phyloP scores from a whole-genome alignment of 2,888 invertebrate species.

The Dicyrtoma fusca region DNA sequence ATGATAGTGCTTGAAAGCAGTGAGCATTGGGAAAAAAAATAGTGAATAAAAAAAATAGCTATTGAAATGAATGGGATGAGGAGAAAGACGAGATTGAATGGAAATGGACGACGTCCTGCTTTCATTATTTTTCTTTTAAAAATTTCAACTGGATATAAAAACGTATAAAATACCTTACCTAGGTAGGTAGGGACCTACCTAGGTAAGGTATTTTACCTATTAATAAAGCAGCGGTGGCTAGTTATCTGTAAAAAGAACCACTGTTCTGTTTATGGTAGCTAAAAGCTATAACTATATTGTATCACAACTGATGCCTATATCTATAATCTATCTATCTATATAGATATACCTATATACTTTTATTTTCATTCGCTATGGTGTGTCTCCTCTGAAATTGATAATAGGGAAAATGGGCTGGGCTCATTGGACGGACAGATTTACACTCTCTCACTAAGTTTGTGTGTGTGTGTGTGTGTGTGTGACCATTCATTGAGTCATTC shows the following conservation, averaged over 20 bases:
- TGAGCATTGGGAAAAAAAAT: not conserved
- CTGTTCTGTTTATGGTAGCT: too few relatives aligned
- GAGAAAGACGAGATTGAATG: slow-evolving; percentile 14
- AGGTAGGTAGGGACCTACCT: too few relatives aligned
- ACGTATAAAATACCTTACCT: too few relatives aligned
- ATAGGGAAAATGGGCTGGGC: slow-evolving; percentile 37
- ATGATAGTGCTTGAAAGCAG: not conserved
- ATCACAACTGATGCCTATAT: too few relatives aligned
- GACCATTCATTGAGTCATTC: not conserved
- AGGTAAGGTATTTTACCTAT: too few relatives aligned
- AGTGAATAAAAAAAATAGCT: slow-evolving; percentile 20
- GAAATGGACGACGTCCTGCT: slow-evolving; percentile 39
- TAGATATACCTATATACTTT: too few relatives aligned
- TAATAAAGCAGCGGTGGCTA: too few relatives aligned
- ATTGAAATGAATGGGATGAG: slow-evolving; percentile 28
- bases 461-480: slow-evolving; percentile 13
- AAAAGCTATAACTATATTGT: too few relatives aligned
- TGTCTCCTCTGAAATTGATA: slow-evolving; percentile 40
- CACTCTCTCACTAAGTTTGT: not conserved
- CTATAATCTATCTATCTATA: too few relatives aligned
- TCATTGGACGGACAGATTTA: slow-evolving; percentile 37
- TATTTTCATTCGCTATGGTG: slow-evolving; percentile 34
- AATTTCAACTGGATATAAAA: too few relatives aligned
- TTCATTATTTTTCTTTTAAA: slow-evolving; percentile 13
- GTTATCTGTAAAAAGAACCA: too few relatives aligned